Evolutionary conservation across 53 echinoderm and acorn worm genomes (phyloP).

Genomic region (Temnopleurus reevesii): DNA sequence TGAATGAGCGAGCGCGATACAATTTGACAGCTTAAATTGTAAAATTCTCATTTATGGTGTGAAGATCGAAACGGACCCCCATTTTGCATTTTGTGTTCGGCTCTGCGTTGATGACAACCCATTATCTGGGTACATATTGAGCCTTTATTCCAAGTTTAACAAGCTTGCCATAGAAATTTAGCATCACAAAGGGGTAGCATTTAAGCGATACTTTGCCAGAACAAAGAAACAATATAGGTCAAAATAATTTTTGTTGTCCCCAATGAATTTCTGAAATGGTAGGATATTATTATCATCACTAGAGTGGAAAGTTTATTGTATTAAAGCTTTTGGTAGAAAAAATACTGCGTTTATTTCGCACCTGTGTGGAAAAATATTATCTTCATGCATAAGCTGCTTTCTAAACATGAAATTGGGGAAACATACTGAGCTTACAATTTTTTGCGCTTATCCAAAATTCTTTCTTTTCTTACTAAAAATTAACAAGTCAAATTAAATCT

Average conservation of each 20-base stretch:
- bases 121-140: constrained; percentile 19
- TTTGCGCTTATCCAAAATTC: too few relatives aligned
- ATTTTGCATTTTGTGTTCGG: neutral
- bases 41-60: constrained; percentile 46
- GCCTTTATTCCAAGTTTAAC: neutral
- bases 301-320: constrained; percentile 29
- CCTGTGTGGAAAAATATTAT: constrained; percentile 12
- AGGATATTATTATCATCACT: neutral
- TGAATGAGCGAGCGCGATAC: neutral
- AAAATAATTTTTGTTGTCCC: constrained; percentile 39
- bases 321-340: neutral
- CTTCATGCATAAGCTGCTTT: too few relatives aligned
- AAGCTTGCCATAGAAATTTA: constrained; percentile 6
- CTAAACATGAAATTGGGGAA: too few relatives aligned
- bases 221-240: constrained; percentile 41
- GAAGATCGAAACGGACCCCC: neutral
- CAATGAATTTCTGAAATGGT: constrained; percentile 12
- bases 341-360: neutral
- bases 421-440: too few relatives aligned
- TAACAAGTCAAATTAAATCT: too few relatives aligned
- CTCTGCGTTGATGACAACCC: constrained; percentile 13
- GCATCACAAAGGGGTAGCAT: constrained; percentile 11
- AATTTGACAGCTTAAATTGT: constrained; percentile 51
- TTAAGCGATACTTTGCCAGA: constrained; percentile 41
- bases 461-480: too few relatives aligned